Conservation (phyloP, 2,113 vertebrate genomes). For the Hippocampus zosterae region DNA sequence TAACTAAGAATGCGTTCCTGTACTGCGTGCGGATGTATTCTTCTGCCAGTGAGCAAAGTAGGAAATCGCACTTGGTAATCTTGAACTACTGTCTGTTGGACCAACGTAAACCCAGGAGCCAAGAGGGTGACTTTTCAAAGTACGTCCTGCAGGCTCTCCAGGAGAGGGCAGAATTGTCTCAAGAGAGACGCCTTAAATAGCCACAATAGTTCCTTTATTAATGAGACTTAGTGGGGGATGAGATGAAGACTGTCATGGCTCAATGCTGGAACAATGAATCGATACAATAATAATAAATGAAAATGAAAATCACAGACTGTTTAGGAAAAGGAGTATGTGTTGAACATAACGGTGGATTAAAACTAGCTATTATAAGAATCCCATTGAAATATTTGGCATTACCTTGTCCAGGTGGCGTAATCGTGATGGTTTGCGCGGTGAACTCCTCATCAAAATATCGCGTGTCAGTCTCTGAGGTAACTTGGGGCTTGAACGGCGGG, state of each 20-base stretch:
- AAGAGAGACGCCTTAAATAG: constrained; percentile 14
- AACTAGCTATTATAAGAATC: neutral
- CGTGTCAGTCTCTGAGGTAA: constrained; percentile 92
- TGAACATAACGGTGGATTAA: neutral
- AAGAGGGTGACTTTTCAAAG: neutral
- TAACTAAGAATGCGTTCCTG: no score
- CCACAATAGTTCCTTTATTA: constrained; percentile 8
- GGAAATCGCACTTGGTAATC: no score
- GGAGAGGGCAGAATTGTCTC: constrained; percentile 55
- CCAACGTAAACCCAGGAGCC: no score
- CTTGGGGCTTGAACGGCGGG: constrained; percentile 91
- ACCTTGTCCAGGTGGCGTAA: constrained; percentile 97
- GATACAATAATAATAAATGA: no score
- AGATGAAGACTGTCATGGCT: neutral
- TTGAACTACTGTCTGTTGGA: no score
- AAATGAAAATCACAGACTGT: neutral
- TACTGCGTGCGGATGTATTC: no score
- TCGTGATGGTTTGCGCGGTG: constrained; percentile 93
- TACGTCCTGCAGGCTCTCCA: constrained; percentile 34
- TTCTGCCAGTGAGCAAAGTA: no score
- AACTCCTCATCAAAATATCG: constrained; percentile 95
- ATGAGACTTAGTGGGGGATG: neutral
- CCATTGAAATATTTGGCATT: constrained; percentile 17
- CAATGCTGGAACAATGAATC: neutral
- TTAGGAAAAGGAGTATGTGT: neutral